Evolutionary conservation across 2,888 invertebrate species (phyloP), one percentile per base, ranked within the genome.

Genomic region (Copidosoma aretas): DNA sequence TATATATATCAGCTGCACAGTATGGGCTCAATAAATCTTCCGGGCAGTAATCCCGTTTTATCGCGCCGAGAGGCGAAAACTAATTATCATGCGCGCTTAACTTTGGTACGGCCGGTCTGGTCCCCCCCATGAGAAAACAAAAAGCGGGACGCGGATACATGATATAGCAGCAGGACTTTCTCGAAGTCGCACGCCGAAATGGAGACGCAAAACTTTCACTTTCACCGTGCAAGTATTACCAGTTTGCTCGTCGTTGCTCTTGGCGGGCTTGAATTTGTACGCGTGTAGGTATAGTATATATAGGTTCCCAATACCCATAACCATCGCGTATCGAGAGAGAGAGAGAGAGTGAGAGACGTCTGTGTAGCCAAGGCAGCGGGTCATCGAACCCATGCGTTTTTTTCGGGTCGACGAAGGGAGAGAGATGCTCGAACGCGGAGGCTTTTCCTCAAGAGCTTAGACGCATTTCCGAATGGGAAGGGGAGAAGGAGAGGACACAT

Each of bases 331-430:
- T n/a, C n/a, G n/a, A n/a, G n/a, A n/a, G n/a, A n/a, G n/a, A n/a
- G n/a, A n/a, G n/a, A n/a, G n/a, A n/a, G n/a, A n/a, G n/a, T n/a
- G 32, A 32, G 8, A 32, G 32, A 32, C 32, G 32, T 3, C 3
- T 32, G 32, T 32, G 8, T 8, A 32, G 32, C 32, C 3, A 32
- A n/a, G n/a, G n/a, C 32, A 32, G 4, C 32, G 51, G 68, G 65
- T 69, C 69, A 59, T 69, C 65, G 69, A 69, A 69, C 69, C 64
- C 53, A 24, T 22, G 49, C 46, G 61, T 60, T 64, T 60, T 24
- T 56, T 41, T 19, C 57, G 54, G 25, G 56, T 24, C 43, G 12
- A 46, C 3, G 12, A 17, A 8, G 19, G 56, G n/a, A 17, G 24
- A 46, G 32, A 32, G 57, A 21, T 43, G 14, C 21, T 46, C 52